Conservation (phyloP, 2,888 invertebrate species). For the Lacanobia wlatinum region DNA sequence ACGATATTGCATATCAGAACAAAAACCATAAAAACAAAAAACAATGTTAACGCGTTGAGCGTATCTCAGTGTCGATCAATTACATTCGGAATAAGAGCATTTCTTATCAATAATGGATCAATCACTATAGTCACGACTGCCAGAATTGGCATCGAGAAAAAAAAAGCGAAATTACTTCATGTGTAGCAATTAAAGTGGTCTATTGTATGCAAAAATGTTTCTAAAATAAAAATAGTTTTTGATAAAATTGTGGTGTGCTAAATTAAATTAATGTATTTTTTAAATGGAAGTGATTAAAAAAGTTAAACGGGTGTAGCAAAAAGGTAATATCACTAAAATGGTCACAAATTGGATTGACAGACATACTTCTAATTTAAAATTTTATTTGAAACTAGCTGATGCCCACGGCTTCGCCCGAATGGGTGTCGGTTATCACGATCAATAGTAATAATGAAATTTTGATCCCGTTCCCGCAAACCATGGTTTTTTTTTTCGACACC, state of each 20-base stretch:
- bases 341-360: too few species aligned
- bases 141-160: conserved; percentile 67
- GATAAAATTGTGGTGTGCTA: not conserved
- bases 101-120: conserved; percentile 90
- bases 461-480: too few species aligned
- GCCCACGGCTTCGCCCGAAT: too few species aligned
- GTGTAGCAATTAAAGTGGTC: conserved; percentile 23
- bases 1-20: conserved; percentile 57
- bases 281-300: not conserved
- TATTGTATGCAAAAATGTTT: conserved; percentile 21
- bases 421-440: too few species aligned
- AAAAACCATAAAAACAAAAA: conserved; percentile 80
- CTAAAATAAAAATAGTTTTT: conserved; percentile 1
- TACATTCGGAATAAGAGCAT: conserved; percentile 88
- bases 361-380: too few species aligned
- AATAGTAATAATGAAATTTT: too few species aligned
- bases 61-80: conserved; percentile 88
- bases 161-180: conserved; percentile 31
- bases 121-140: conserved; percentile 74
- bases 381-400: too few species aligned
- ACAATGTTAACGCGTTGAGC: conserved; percentile 80
- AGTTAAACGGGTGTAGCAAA: not conserved
- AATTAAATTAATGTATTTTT: conserved; percentile 14
- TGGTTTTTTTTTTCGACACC: too few species aligned
- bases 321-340: not conserved